Percentiles rank a stretch among this genome's conserved stretches.
phyloP scores from a whole-genome alignment of 2,113 vertebrate species.

The Ophthalmolycus amberensis region DNA sequence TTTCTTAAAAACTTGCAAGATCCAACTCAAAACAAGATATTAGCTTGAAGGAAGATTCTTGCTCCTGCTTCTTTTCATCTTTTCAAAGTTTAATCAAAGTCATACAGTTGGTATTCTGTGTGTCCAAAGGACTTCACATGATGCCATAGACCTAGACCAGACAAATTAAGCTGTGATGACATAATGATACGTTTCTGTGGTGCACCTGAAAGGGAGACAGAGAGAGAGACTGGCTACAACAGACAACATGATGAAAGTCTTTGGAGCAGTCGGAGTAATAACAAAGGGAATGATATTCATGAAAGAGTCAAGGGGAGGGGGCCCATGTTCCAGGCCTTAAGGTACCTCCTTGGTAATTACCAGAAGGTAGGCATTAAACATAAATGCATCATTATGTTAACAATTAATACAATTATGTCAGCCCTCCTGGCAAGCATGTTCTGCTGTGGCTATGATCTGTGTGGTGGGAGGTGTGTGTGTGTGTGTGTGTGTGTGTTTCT shows the following conservation, averaged over 20 bases:
- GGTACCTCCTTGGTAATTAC: conserved; percentile 76
- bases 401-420: conserved; percentile 84
- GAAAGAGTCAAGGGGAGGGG: conserved; percentile 48
- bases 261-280: conserved; percentile 62
- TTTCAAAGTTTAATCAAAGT: conserved; percentile 47
- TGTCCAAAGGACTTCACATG: conserved; percentile 44
- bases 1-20: conserved; percentile 33
- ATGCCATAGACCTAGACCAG: conserved; percentile 34
- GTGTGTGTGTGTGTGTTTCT: conserved; percentile 16
- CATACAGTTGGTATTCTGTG: conserved; percentile 35
- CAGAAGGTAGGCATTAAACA: conserved; percentile 84
- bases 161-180: conserved; percentile 66
- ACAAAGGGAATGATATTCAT: conserved; percentile 72
- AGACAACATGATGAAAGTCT: conserved; percentile 68
- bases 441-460: conserved; percentile 39
- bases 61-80: conserved; percentile 21
- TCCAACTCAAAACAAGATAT: conserved; percentile 32
- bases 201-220: conserved; percentile 58
- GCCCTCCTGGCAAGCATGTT: conserved; percentile 65
- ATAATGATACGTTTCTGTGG: conserved; percentile 67
- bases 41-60: conserved; percentile 20
- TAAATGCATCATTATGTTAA: conserved; percentile 85
- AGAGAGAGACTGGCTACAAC: conserved; percentile 44
- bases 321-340: conserved; percentile 65
- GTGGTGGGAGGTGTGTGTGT: not conserved